Evolutionary conservation across 2,888 invertebrate genomes (phyloP), one percentile per base, ranked within the genome.

Genomic region (Frankliniella fusca): DNA sequence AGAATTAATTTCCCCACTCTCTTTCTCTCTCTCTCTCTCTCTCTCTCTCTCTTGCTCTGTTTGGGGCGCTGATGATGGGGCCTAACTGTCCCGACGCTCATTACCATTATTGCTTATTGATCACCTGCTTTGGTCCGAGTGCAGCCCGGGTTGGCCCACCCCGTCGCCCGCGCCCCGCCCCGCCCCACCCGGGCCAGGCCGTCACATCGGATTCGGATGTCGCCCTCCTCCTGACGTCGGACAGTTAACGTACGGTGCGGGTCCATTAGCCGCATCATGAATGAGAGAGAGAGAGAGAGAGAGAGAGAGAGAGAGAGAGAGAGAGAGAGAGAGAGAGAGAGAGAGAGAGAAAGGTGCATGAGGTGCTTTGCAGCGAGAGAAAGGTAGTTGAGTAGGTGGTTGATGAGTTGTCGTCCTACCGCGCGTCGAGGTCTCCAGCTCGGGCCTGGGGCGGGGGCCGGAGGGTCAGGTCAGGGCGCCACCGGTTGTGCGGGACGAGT

Each of bases 81-180:
- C 38, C 38, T 38, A 38, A 38, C 38, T 38, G 38, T 38, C 38
- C 38, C 38, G 38, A 38, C 38, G 38, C 38, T 38, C 38, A 38
- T 38, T 38, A 38, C 38, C 38, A 38, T 38, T 38, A 38, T 38
- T 38, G 38, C 38, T 54, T 54, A 20, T 20, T 54, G 54, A 20
- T 20, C 15, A 20, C 54, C 54, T 15, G 54, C 54, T 54, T 38
- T 38, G 38, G 38, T 38, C 38, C 38, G 38, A 38, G 38, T 38
- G 38, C 38, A 38, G 38, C 5, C 38, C 38, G 38, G 38, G 38
- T 38, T 38, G 38, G 38, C 38, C 38, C 38, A 5, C 54, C 3
- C 54, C 15, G 54, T 15, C 54, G 86, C 83, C 85, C 86, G n/a
- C 86, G 86, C 86, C 86, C 86, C 83, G 83, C 83, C 82, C 84